Evolutionary conservation across 2,797 vertebrate genomes (phyloP).

Genomic region (Vireo griseus): DNA sequence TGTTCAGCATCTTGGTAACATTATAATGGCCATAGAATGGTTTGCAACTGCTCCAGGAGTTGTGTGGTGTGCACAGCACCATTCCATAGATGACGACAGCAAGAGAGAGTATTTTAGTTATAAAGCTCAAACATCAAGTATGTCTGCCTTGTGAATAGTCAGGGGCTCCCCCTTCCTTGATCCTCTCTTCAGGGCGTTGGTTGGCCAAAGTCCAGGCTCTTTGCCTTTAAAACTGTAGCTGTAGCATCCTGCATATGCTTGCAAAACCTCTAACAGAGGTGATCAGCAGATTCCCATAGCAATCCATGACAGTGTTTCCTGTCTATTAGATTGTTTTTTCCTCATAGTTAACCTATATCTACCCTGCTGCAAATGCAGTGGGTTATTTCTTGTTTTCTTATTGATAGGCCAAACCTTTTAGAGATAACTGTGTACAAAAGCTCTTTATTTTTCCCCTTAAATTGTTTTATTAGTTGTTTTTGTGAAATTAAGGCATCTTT

Average conservation of each 20-base stretch:
- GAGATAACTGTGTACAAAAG: background rate
- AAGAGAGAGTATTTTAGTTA: background rate
- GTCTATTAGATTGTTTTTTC: background rate
- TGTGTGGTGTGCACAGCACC: background rate
- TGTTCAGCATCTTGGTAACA: background rate
- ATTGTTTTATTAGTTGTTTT: background rate
- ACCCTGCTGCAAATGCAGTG: background rate
- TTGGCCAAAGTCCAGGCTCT: background rate
- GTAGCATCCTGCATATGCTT: background rate
- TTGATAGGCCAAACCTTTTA: background rate
- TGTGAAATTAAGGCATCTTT: background rate
- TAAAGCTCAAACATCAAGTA: background rate
- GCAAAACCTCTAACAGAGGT: background rate
- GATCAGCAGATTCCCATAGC: background rate
- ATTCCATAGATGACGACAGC: background rate
- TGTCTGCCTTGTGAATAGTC: background rate
- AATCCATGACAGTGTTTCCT: background rate
- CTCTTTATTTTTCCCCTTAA: background rate
- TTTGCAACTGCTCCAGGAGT: background rate
- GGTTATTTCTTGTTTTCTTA: background rate
- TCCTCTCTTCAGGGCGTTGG: background rate
- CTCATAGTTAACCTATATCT: background rate
- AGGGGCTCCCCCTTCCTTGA: fast-evolving
- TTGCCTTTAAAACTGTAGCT: background rate
- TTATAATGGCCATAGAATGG: background rate